A percentile compares a stretch with the other conserved stretches of the same genome.
Evolutionary conservation across 2,113 vertebrate species (phyloP).

Genomic region (Anas platyrhynchos): DNA sequence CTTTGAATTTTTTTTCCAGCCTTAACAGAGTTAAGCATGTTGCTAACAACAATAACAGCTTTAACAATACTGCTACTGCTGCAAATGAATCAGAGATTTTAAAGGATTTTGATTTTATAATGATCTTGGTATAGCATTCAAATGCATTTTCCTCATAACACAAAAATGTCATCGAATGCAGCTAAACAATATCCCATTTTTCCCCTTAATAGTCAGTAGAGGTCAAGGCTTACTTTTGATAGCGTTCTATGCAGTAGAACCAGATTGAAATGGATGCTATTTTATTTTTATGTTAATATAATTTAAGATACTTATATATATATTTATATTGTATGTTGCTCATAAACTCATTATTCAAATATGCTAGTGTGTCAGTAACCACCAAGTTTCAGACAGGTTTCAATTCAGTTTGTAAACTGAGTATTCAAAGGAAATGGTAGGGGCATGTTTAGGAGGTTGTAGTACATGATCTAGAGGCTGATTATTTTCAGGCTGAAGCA

Average conservation of each 20-base stretch:
- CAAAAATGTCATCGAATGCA: not conserved
- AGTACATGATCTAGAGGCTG: not conserved
- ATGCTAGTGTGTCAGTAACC: not conserved
- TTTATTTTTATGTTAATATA: not conserved
- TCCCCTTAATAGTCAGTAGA: not conserved
- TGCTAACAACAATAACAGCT: not conserved
- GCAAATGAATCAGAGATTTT: not conserved
- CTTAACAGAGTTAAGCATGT: not conserved
- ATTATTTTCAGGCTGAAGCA: not conserved
- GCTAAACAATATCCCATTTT: not conserved
- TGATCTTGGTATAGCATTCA: not conserved
- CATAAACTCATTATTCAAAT: not conserved
- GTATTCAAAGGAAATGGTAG: not conserved
- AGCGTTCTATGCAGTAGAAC: not conserved
- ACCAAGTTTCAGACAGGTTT: not conserved
- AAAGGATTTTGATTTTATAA: not conserved
- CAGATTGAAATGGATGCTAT: not conserved
- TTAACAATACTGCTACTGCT: not conserved
- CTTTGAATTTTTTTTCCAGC: not conserved
- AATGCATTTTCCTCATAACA: not conserved
- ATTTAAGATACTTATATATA: not conserved
- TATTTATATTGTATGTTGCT: not conserved
- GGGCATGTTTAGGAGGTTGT: not conserved
- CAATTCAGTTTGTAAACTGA: not conserved
- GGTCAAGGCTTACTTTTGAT: not conserved